Conservation (phyloP, 2,888 invertebrate species). For the Adelphocoris suturalis region DNA sequence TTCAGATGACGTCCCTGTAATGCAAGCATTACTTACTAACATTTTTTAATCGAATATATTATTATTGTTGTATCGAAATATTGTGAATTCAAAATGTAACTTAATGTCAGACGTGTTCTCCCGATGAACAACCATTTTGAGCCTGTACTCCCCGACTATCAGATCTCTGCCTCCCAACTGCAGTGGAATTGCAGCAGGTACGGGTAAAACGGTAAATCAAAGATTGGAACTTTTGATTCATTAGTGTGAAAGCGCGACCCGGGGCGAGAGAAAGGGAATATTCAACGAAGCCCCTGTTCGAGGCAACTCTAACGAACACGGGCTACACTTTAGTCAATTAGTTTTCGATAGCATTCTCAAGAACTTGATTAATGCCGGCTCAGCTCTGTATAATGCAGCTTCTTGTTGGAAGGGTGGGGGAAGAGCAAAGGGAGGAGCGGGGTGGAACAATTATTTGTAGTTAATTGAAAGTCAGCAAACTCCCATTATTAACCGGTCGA, state of each 20-base stretch:
- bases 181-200: background rate
- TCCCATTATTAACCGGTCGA: background rate
- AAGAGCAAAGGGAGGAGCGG: too few species aligned
- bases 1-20: too few species aligned
- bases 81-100: too few species aligned
- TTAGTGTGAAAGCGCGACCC: background rate
- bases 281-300: background rate
- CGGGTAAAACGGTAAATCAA: background rate
- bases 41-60: too few species aligned
- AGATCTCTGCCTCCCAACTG: background rate
- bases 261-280: conserved; percentile 36
- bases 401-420: background rate
- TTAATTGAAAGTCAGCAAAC: conserved; percentile 55
- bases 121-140: too few species aligned
- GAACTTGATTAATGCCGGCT: conserved; percentile 49
- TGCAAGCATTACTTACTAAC: too few species aligned
- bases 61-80: too few species aligned
- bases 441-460: conserved; percentile 31
- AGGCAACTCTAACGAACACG: conserved; percentile 37
- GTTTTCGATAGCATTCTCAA: conserved; percentile 34
- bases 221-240: conserved; percentile 5
- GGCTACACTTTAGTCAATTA: conserved; percentile 43
- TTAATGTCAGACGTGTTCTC: too few species aligned
- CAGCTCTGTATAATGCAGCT: conserved; percentile 38
- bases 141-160: too few species aligned